Evolutionary conservation across 2,888 invertebrate genomes (phyloP).

Genomic region (Trypoxylon attenuatum): DNA sequence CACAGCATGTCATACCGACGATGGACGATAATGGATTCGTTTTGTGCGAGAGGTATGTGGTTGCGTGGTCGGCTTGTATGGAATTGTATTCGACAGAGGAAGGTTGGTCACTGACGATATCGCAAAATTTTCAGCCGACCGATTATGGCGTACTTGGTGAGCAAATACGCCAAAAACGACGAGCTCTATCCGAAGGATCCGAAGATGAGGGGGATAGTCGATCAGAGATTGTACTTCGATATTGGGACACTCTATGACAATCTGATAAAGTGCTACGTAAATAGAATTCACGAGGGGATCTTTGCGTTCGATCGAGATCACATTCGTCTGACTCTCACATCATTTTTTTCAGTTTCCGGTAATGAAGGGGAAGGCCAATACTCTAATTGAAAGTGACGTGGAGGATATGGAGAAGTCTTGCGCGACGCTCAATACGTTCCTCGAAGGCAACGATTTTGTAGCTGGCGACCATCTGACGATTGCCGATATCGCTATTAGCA

Average conservation of each 20-base stretch:
- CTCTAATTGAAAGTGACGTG: constrained; percentile 62
- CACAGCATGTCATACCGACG: constrained; percentile 90
- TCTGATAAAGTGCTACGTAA: constrained; percentile 84
- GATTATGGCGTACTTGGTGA: constrained; percentile 86
- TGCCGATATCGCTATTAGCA: constrained; percentile 81
- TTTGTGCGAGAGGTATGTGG: constrained; percentile 83
- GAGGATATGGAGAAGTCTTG: constrained; percentile 78
- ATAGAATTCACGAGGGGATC: constrained; percentile 64
- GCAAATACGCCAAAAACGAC: constrained; percentile 87
- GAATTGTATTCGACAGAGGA: not conserved
- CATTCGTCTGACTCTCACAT: too few relatives aligned
- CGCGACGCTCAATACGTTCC: constrained; percentile 77
- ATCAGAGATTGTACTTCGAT: constrained; percentile 88
- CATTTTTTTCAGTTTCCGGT: constrained; percentile 77
- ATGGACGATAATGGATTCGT: constrained; percentile 88
- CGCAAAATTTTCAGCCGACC: constrained; percentile 78
- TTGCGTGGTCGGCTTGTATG: not conserved
- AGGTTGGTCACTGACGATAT: not conserved
- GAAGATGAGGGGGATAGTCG: constrained; percentile 84
- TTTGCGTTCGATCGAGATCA: too few relatives aligned
- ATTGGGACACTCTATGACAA: constrained; percentile 84
- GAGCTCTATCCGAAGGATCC: constrained; percentile 85
- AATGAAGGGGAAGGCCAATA: constrained; percentile 74
- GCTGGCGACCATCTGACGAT: constrained; percentile 83
- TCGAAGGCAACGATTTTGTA: constrained; percentile 79